phyloP scores from a whole-genome alignment of 2,113 vertebrate species.

The Microcebus murinus region DNA sequence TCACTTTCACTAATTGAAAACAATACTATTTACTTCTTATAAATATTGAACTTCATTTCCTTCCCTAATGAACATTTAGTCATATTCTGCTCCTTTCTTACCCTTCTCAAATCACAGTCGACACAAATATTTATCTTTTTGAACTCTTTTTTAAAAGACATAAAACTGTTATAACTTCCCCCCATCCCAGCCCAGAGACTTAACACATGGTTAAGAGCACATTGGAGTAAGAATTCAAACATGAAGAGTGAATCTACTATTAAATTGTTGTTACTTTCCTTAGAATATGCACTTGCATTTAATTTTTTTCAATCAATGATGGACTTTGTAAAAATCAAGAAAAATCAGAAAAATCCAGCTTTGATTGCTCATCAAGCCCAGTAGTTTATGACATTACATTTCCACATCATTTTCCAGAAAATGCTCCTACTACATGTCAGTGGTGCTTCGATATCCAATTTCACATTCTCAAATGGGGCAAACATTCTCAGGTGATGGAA shows the following conservation, averaged over 20 bases:
- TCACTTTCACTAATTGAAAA: background rate
- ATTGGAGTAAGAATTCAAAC: background rate
- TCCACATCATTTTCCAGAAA: background rate
- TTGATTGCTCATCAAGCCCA: background rate
- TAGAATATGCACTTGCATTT: background rate
- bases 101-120: background rate
- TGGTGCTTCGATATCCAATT: background rate
- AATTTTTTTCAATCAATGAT: background rate
- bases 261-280: background rate
- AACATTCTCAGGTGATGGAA: constrained; percentile 10
- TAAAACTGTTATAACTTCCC: background rate
- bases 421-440: background rate
- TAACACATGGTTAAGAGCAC: background rate
- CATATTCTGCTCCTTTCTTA: background rate
- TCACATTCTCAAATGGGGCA: constrained; percentile 19
- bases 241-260: background rate
- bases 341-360: background rate
- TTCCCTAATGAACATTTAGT: background rate
- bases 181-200: background rate
- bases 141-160: background rate
- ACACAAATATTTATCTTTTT: background rate
- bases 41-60: background rate
- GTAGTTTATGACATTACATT: background rate
- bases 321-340: background rate
- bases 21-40: background rate